Conservation (phyloP, 2,797 vertebrate genomes). For the Emydoidea blandingii region DNA sequence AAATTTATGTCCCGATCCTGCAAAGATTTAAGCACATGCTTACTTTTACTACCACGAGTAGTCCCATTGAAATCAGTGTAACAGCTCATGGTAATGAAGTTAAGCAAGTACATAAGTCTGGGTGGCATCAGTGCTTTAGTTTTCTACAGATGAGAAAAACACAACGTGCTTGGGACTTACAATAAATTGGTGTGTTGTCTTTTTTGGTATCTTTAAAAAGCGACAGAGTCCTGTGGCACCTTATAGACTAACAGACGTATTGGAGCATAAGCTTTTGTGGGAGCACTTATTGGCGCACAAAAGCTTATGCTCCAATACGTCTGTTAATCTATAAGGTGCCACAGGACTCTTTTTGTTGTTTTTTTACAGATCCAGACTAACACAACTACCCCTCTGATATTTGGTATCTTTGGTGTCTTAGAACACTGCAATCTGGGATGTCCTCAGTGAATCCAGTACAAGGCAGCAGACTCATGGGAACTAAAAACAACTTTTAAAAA, state of each 20-base stretch:
- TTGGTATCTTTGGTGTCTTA: not conserved
- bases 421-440: not conserved
- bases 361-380: too few relatives aligned
- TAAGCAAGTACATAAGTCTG: not conserved
- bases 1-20: not conserved
- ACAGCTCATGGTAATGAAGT: not conserved
- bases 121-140: not conserved
- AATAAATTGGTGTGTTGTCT: not conserved
- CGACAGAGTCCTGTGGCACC: too few relatives aligned
- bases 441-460: fast-evolving
- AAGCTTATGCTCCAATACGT: too few relatives aligned
- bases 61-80: not conserved
- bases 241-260: too few relatives aligned
- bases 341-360: too few relatives aligned
- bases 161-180: not conserved
- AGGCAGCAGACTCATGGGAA: not conserved
- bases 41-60: not conserved
- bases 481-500: fast-evolving
- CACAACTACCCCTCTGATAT: not conserved
- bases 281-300: too few relatives aligned
- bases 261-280: too few relatives aligned
- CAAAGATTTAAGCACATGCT: not conserved
- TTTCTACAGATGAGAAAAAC: not conserved
- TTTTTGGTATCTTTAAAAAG: not conserved
- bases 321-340: too few relatives aligned